Evolutionary conservation across 2,113 vertebrate genomes (phyloP).

Genomic region (Lipotes vexillifer): DNA sequence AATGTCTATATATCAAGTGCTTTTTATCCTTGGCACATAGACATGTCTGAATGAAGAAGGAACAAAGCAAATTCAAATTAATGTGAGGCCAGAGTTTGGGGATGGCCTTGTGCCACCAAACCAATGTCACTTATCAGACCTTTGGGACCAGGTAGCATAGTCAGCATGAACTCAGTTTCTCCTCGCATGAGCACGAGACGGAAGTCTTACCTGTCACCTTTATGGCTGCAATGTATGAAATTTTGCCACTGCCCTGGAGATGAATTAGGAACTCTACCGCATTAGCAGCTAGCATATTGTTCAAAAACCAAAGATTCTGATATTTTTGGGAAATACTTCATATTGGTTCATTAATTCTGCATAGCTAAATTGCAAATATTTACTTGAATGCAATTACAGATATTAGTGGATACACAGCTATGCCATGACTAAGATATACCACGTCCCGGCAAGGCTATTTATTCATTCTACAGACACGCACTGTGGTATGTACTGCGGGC

Average conservation of each 20-base stretch:
- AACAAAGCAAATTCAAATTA: not conserved
- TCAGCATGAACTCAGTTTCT: not conserved
- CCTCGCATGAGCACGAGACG: not conserved
- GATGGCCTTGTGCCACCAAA: not conserved
- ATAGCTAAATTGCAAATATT: not conserved
- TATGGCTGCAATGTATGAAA: too few relatives aligned
- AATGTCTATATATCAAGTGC: not conserved
- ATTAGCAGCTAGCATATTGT: not conserved
- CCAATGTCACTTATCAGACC: not conserved
- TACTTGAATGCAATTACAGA: not conserved
- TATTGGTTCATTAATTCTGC: not conserved
- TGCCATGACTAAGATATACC: not conserved
- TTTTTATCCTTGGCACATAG: not conserved
- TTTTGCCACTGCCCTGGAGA: not conserved
- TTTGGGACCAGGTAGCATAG: not conserved
- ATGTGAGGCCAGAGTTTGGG: not conserved
- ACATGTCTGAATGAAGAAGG: not conserved
- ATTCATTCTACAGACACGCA: not conserved
- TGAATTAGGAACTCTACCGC: not conserved
- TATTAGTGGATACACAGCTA: not conserved
- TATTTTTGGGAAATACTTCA: not conserved
- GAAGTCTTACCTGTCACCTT: not conserved
- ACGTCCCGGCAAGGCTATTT: not conserved
- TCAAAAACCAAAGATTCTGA: not conserved
- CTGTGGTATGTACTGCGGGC: fast-evolving